phyloP scores from a whole-genome alignment of 2,797 vertebrate genomes.

The Staurois parvus region DNA sequence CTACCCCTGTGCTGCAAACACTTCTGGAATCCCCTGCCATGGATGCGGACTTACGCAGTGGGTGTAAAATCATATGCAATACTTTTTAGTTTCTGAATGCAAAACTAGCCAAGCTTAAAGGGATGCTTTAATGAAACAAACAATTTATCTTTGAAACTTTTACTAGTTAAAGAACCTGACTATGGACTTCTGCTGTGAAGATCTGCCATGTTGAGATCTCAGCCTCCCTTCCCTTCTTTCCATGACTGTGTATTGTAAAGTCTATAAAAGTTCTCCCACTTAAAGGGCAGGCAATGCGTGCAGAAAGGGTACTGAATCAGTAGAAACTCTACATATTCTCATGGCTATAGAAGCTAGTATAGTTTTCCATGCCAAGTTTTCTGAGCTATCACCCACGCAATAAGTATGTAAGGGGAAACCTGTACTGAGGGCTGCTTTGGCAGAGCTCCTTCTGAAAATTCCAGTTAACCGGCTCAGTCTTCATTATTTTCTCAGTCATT shows the following conservation, averaged over 20 bases:
- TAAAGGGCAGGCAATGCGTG: too few relatives aligned
- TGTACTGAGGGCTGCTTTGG: neutral
- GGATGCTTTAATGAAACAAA: neutral
- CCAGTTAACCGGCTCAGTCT: too few relatives aligned
- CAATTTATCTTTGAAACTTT: neutral
- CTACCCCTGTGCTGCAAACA: neutral
- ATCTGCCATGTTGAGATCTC: neutral
- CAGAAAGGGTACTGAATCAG: too few relatives aligned
- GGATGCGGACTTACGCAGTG: neutral
- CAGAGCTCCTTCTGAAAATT: too few relatives aligned
- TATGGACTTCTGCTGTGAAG: neutral
- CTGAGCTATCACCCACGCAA: neutral
- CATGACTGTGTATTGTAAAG: too few relatives aligned
- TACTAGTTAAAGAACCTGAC: neutral
- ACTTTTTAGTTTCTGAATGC: too few relatives aligned
- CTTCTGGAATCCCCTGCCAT: neutral
- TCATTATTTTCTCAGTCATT: too few relatives aligned
- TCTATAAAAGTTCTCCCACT: too few relatives aligned
- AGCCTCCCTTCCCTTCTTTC: too few relatives aligned
- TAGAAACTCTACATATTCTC: too few relatives aligned
- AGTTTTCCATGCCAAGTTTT: neutral
- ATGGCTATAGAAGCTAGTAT: neutral
- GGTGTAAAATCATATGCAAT: neutral
- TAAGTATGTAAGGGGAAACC: neutral
- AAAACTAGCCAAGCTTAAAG: neutral